Evolutionary conservation across 2,113 vertebrate genomes (phyloP), one percentile per base, ranked within the genome.

Genomic region (Chroicocephalus ridibundus): DNA sequence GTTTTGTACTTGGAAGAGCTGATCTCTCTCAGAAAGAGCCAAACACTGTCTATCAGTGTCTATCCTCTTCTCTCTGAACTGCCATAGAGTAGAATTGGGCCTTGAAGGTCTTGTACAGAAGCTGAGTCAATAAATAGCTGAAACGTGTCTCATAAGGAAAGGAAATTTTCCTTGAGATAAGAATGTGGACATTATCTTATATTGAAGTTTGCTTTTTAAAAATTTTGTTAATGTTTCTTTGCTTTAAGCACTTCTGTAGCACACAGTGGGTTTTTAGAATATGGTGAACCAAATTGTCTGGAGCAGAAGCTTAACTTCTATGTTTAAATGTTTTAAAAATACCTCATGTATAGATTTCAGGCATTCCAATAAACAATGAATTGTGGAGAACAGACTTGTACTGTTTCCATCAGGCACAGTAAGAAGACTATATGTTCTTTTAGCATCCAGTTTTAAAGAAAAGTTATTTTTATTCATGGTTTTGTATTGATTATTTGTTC

Each of bases 401-500:
- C 96, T 87, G 90, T 88, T 96, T 96, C 94, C 92, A 10, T 96
- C 94, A 95, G 64, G 93, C 93, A 46, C 92, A 61, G 79, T 88
- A 95, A 96, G 86, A 93, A 97, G 88, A 96, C 97, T 95, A 42
- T 79, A 83, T 97, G 94, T 97, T 96, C 96, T 94, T 97, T 96
- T 96, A 97, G 96, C 91, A 96, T 94, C 94, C 94, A 95, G 82
- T 88, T 95, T 96, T 97, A 96, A 97, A 96, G 96, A 97, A 96
- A 97, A 97, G 97, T 94, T 98, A 98, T 98, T 98, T 98, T 97
- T 98, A 96, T 93, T 97, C 96, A 96, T 90, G 96, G 97, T 61
- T 97, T 97, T 88, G 3, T 97, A 98, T 98, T 94, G 97, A 98
- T 98, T 98, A 96, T 97, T 96, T 98, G 95, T 98, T 91, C 94